Evolutionary conservation across 2,113 vertebrate genomes (phyloP).

Genomic region (Serinus canaria): DNA sequence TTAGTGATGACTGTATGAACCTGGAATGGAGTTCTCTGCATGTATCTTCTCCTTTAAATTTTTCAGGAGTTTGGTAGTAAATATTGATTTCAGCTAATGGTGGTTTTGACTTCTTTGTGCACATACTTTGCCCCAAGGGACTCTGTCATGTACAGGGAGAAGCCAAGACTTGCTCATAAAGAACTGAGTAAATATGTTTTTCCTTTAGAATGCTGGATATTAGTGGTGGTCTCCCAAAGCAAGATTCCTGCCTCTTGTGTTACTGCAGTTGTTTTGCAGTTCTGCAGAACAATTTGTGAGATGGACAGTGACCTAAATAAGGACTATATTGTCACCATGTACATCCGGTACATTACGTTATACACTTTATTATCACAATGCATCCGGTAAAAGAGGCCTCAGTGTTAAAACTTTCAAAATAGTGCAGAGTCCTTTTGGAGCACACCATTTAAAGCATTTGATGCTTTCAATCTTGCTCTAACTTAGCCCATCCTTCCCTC

Average conservation of each 20-base stretch:
- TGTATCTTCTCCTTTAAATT: conserved; percentile 42
- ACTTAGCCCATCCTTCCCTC: background rate
- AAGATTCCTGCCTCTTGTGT: background rate
- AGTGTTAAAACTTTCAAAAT: background rate
- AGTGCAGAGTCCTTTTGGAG: background rate
- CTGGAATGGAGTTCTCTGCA: background rate
- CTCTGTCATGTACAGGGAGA: conserved; percentile 55
- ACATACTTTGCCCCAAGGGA: conserved; percentile 51
- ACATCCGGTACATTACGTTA: background rate
- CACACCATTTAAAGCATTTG: background rate
- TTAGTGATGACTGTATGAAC: background rate
- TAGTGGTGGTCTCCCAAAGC: background rate
- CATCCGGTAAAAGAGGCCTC: background rate
- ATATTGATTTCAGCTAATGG: conserved; percentile 69
- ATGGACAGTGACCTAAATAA: conserved; percentile 31
- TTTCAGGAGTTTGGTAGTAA: conserved; percentile 50
- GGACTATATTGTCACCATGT: background rate
- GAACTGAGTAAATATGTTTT: conserved; percentile 55
- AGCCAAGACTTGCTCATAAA: conserved; percentile 67
- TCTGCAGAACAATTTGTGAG: background rate
- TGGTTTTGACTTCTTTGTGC: conserved; percentile 60
- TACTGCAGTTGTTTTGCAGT: background rate
- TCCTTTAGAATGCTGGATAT: conserved; percentile 47
- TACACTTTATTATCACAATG: background rate
- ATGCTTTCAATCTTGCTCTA: background rate